phyloP scores from a whole-genome alignment of 2,113 vertebrate genomes.

The Rhodinocichla rosea region DNA sequence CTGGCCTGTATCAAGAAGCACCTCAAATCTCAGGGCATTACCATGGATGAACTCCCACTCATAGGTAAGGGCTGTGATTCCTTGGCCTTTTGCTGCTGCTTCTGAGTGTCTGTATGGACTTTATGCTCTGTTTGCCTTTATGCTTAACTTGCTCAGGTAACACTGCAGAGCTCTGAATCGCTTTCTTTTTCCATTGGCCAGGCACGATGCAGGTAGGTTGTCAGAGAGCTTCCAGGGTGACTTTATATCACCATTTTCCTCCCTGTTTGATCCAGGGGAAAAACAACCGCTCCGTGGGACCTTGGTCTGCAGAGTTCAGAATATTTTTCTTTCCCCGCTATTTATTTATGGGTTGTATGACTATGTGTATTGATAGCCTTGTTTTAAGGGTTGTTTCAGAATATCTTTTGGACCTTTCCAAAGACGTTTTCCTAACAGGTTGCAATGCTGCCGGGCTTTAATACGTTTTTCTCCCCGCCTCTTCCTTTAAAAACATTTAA shows the following conservation, averaged over 20 bases:
- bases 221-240: not conserved
- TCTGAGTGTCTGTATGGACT: not conserved
- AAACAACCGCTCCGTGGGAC: rapidly evolving
- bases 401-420: not conserved
- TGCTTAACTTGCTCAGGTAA: not conserved
- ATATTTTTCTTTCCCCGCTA: not conserved
- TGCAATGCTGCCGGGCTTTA: not conserved
- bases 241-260: not conserved
- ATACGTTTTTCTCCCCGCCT: not conserved
- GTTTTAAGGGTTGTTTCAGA: not conserved
- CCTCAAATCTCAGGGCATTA: constrained; percentile 99
- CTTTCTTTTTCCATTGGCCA: not conserved
- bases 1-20: constrained; percentile 99
- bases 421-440: not conserved
- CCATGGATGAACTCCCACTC: constrained; percentile 97
- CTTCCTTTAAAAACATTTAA: not conserved
- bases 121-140: not conserved
- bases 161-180: not conserved
- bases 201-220: not conserved
- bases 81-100: not conserved
- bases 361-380: not conserved
- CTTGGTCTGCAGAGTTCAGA: not conserved
- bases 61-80: constrained; percentile 84
- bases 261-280: not conserved
- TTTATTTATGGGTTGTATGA: not conserved